Conservation (phyloP, 1,140 invertebrate species). For the Drosophila mayri region DNA sequence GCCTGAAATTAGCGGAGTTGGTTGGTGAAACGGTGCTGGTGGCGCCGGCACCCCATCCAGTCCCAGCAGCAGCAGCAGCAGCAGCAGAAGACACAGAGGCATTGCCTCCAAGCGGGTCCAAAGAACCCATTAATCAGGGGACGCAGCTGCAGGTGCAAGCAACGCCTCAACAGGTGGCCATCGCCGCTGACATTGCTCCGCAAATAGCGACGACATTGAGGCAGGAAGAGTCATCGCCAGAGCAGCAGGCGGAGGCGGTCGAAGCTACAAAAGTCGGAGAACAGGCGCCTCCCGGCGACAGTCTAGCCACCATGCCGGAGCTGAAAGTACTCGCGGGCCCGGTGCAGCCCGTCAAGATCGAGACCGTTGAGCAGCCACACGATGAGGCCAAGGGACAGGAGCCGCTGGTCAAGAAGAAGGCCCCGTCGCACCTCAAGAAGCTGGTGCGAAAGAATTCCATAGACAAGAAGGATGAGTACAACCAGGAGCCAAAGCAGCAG, state of each 20-base stretch:
- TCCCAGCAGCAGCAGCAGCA: neutral
- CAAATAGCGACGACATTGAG: slow-evolving; percentile 78
- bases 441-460: slow-evolving; percentile 72
- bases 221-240: slow-evolving; percentile 69
- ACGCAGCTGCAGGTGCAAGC: slow-evolving; percentile 32
- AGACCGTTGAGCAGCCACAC: slow-evolving; percentile 64
- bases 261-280: slow-evolving; percentile 74
- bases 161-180: slow-evolving; percentile 67
- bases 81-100: neutral
- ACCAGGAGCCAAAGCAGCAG: slow-evolving; percentile 23
- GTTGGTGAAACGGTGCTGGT: slow-evolving; percentile 71
- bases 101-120: slow-evolving; percentile 55
- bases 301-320: slow-evolving; percentile 76
- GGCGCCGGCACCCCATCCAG: slow-evolving; percentile 38
- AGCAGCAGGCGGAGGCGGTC: slow-evolving; percentile 17
- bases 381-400: slow-evolving; percentile 46
- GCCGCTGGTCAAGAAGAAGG: slow-evolving; percentile 53
- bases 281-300: slow-evolving; percentile 53
- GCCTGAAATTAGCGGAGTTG: slow-evolving; percentile 69
- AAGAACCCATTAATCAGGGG: slow-evolving; percentile 75
- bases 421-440: slow-evolving; percentile 61
- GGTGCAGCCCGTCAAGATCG: slow-evolving; percentile 76
- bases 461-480: slow-evolving; percentile 49
- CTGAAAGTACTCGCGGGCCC: slow-evolving; percentile 74
- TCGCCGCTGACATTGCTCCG: slow-evolving; percentile 71